phyloP scores from a whole-genome alignment of 2,888 invertebrate genomes.

The Drosophila nigritarsus region DNA sequence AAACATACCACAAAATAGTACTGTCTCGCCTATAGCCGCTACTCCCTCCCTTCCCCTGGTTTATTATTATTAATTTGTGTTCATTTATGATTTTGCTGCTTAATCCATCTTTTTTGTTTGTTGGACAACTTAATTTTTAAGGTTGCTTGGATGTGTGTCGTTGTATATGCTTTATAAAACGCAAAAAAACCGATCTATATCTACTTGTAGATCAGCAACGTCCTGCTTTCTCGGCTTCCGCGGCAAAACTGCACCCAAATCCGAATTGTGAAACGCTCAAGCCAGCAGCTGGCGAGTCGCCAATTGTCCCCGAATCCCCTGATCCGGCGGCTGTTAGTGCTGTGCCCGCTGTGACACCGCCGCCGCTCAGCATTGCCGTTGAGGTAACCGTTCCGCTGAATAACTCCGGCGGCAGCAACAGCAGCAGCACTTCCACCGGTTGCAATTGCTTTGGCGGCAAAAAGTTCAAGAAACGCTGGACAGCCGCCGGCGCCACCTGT shows the following conservation, averaged over 20 bases:
- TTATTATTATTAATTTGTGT: constrained; percentile 36
- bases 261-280: constrained; percentile 75
- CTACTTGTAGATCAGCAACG: constrained; percentile 85
- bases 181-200: constrained; percentile 82
- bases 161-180: constrained; percentile 69
- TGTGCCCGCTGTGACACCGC: constrained; percentile 57
- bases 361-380: constrained; percentile 58
- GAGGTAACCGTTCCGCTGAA: constrained; percentile 54
- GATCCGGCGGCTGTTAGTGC: constrained; percentile 27
- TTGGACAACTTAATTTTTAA: constrained; percentile 78
- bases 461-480: constrained; percentile 84
- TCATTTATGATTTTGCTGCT: constrained; percentile 47
- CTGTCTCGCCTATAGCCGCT: constrained; percentile 23
- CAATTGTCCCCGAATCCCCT: constrained; percentile 21
- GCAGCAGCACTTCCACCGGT: constrained; percentile 72
- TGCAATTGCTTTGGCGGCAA: constrained; percentile 84
- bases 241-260: constrained; percentile 83
- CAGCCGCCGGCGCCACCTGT: constrained; percentile 61
- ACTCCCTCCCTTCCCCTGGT: constrained; percentile 14
- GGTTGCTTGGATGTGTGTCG: constrained; percentile 59
- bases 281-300: constrained; percentile 38
- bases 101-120: constrained; percentile 24
- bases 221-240: constrained; percentile 86
- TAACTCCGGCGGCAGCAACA: constrained; percentile 14
- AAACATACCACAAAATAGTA: constrained; percentile 33